A percentile compares a stretch with the other conserved stretches of the same genome.
phyloP scores from a whole-genome alignment of 1,140 invertebrate genomes.

The Pomacea maculata region DNA sequence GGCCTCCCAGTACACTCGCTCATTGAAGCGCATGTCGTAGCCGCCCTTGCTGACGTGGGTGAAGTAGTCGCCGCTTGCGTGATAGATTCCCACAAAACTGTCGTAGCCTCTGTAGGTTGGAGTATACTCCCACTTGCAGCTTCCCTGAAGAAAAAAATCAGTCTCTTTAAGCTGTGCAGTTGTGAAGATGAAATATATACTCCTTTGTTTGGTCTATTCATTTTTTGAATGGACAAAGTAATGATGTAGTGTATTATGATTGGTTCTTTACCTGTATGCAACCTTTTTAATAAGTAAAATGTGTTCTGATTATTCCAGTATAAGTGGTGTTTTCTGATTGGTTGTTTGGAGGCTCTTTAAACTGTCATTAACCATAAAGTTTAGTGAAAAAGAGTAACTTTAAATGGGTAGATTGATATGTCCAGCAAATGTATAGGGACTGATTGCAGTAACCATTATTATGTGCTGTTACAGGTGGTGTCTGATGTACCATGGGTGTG shows the following conservation, averaged over 20 bases:
- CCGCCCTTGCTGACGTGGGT: constrained; percentile 19
- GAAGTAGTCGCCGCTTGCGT: constrained; percentile 40
- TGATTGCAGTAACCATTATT: not conserved
- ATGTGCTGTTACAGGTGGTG: no score
- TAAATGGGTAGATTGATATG: not conserved
- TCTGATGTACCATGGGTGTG: no score
- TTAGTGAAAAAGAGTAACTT: not conserved
- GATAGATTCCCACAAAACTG: constrained; percentile 47
- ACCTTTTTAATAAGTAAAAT: no score
- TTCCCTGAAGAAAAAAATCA: constrained; percentile 33
- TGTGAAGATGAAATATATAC: not conserved
- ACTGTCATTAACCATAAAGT: not conserved
- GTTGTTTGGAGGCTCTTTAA: not conserved
- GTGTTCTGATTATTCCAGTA: no score
- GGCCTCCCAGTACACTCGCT: no score
- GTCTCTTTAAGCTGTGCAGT: not conserved
- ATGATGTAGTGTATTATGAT: no score
- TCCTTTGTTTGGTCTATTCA: not conserved
- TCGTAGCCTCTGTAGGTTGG: constrained; percentile 55
- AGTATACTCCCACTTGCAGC: constrained; percentile 40
- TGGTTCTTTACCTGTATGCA: no score
- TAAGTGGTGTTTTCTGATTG: no score
- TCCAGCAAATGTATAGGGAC: not conserved
- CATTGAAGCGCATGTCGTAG: constrained; percentile 7
- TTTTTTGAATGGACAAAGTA: no score